These are phyloP conservation scores for Temnothorax ravouxi DNA, from an alignment of 2,888 invertebrate genomes.

Conservation along the genomic window DNA sequence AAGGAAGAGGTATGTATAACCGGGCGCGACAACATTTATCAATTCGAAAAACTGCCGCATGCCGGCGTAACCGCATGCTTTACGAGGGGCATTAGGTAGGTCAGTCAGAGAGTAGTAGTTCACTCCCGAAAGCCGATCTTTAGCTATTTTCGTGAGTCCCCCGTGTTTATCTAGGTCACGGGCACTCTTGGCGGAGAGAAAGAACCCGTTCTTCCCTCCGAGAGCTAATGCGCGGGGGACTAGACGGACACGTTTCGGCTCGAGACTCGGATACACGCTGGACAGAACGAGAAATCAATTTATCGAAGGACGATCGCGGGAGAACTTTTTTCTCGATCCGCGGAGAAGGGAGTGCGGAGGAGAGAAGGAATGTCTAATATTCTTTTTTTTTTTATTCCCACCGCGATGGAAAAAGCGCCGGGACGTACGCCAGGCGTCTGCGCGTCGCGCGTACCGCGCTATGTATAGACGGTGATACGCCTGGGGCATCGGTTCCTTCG, in stretches of 20 bases:
- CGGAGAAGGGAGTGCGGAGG: background rate
- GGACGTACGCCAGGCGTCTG: slow-evolving; percentile 76
- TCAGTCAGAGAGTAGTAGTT: slow-evolving; percentile 59
- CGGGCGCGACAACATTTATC: background rate
- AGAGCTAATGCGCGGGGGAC: background rate
- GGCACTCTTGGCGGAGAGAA: slow-evolving; percentile 46
- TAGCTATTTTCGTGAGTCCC: slow-evolving; percentile 41
- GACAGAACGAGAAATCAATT: background rate
- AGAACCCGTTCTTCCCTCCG: slow-evolving; percentile 23
- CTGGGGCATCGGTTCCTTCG: slow-evolving; percentile 75
- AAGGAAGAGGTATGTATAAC: background rate
- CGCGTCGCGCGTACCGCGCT: slow-evolving; percentile 78
- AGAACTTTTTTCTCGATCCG: background rate
- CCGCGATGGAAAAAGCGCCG: slow-evolving; percentile 55
- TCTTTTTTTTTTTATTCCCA: slow-evolving; percentile 44
- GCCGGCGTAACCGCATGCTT: background rate
- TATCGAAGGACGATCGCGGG: background rate
- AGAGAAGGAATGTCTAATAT: background rate
- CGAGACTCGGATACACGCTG: background rate
- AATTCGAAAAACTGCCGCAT: too few species aligned
- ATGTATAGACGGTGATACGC: slow-evolving; percentile 80
- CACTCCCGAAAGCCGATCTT: slow-evolving; percentile 55
- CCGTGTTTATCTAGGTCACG: slow-evolving; percentile 67
- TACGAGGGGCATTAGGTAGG: slow-evolving; percentile 60
- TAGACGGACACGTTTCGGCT: background rate